Evolutionary conservation across 1,140 invertebrate species (phyloP).

Genomic region (Archivesica marissinica): DNA sequence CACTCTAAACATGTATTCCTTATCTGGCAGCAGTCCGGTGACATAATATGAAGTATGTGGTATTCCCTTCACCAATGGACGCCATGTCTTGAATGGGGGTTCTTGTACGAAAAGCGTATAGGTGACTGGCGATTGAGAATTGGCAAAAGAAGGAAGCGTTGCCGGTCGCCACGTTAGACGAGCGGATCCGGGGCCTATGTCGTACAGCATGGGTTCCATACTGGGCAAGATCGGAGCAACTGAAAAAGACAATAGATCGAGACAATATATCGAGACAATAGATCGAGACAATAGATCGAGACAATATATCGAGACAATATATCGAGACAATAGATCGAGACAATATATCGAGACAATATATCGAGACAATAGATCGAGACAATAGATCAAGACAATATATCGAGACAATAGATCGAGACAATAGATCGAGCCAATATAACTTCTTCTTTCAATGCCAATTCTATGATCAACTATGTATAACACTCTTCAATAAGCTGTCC

Average conservation of each 20-base stretch:
- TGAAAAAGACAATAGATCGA: conserved; percentile 59
- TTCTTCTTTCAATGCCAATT: too few species aligned
- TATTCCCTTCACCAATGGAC: conserved; percentile 72
- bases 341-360: too few species aligned
- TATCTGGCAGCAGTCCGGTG: conserved; percentile 95
- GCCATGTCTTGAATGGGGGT: conserved; percentile 73
- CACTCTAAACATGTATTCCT: conserved; percentile 96
- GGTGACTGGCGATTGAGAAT: conserved; percentile 68
- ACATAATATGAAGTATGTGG: conserved; percentile 89
- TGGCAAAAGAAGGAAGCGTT: conserved; percentile 72
- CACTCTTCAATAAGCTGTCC: too few species aligned
- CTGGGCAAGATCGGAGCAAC: conserved; percentile 73
- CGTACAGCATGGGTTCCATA: conserved; percentile 78
- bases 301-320: too few species aligned
- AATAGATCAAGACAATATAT: too few species aligned
- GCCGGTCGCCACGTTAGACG: conserved; percentile 79
- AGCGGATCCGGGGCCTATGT: conserved; percentile 73
- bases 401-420: too few species aligned
- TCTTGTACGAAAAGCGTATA: conserved; percentile 76
- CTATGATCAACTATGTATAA: too few species aligned
- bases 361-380: too few species aligned
- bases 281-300: too few species aligned
- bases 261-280: too few species aligned
- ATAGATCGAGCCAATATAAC: too few species aligned
- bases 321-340: too few species aligned